phyloP scores from a whole-genome alignment of 2,797 vertebrate species.

The Heteromormyrus szaboi region DNA sequence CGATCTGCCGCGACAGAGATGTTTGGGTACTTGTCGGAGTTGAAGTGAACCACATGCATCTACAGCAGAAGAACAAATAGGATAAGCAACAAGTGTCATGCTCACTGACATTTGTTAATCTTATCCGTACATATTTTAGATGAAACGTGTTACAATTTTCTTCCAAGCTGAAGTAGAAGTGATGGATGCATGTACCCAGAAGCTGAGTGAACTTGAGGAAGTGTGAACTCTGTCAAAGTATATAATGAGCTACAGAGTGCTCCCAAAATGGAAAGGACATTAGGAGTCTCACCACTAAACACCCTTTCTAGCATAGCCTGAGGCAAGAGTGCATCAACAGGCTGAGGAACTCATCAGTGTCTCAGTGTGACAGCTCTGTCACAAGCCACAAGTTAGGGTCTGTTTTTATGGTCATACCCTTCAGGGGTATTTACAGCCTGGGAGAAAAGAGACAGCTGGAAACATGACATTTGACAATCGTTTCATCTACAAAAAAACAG shows the following conservation, averaged over 20 bases:
- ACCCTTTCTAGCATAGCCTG: background rate
- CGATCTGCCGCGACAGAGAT: conserved; percentile 71
- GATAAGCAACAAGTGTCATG: background rate
- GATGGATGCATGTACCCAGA: background rate
- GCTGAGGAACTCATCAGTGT: background rate
- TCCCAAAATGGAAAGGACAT: background rate
- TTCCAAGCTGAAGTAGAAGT: background rate
- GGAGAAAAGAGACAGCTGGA: background rate
- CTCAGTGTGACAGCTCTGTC: background rate
- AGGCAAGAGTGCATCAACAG: background rate
- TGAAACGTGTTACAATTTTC: background rate
- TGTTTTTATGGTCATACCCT: background rate
- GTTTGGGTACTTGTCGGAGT: conserved; percentile 80
- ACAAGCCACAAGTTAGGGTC: background rate
- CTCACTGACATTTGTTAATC: background rate
- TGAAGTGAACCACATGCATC: conserved; percentile 92
- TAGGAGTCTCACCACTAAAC: background rate
- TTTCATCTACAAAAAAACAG: background rate
- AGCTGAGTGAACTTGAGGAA: background rate
- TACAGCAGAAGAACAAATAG: conserved; percentile 40
- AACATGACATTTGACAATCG: background rate
- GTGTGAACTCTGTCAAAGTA: background rate
- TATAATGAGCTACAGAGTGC: background rate
- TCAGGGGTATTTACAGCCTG: background rate
- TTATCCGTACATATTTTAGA: background rate